Percentiles rank a stretch among this genome's conserved stretches.
These are phyloP conservation scores for Noctua janthina DNA, from an alignment of 2,888 invertebrate genomes.

Conservation along the genomic window DNA sequence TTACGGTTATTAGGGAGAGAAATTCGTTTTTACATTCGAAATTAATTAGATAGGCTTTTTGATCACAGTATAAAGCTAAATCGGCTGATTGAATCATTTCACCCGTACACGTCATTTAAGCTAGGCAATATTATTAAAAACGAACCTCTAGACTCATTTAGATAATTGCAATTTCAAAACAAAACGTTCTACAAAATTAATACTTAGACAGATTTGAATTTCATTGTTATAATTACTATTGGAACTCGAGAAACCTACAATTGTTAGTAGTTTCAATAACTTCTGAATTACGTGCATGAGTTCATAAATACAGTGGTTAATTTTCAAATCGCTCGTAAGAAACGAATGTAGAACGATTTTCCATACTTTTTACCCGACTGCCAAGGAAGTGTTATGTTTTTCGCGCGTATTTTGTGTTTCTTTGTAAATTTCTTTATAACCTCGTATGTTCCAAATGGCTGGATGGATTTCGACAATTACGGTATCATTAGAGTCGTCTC, in stretches of 20 bases:
- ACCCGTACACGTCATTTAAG: not conserved
- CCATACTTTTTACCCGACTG: not conserved
- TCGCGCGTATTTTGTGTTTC: too few relatives aligned
- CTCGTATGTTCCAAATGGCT: too few relatives aligned
- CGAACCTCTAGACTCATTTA: not conserved
- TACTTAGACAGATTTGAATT: constrained; percentile 67
- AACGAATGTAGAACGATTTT: not conserved
- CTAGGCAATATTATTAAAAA: constrained; percentile 4
- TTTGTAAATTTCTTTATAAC: too few relatives aligned
- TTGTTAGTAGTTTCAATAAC: constrained; percentile 34
- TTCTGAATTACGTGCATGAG: constrained; percentile 10
- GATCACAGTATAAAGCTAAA: not conserved
- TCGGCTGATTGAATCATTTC: not conserved
- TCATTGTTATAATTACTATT: constrained; percentile 36
- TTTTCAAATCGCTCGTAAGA: constrained; percentile 3
- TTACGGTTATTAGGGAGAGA: too few relatives aligned
- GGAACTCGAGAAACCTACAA: constrained; percentile 16
- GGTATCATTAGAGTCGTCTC: too few relatives aligned
- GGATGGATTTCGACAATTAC: too few relatives aligned
- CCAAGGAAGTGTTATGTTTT: too few relatives aligned
- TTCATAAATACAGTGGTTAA: constrained; percentile 15
- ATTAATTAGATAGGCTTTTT: not conserved
- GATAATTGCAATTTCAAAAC: not conserved
- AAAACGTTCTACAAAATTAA: constrained; percentile 62
- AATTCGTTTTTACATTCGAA: not conserved